Conservation (phyloP, 2,797 vertebrate species). For the Tolypeutes matacus region DNA sequence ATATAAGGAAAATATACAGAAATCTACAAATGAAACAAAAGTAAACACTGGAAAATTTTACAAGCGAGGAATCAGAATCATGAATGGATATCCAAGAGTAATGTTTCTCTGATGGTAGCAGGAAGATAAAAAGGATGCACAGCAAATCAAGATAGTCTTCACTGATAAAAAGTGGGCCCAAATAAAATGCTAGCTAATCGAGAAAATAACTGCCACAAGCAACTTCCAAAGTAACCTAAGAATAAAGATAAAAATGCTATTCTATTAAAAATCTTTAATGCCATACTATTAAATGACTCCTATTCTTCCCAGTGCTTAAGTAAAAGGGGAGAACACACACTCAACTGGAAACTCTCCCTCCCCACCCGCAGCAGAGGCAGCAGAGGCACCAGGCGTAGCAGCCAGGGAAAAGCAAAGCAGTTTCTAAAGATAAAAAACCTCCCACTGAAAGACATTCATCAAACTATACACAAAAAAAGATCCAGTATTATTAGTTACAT, state of each 20-base stretch:
- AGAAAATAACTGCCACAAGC: constrained; percentile 40
- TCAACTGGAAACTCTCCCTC: background rate
- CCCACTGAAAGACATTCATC: background rate
- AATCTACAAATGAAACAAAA: background rate
- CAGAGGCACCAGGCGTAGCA: background rate
- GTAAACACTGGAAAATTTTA: background rate
- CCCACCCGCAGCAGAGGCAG: background rate
- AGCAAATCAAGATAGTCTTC: background rate
- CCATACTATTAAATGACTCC: background rate
- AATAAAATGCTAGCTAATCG: background rate
- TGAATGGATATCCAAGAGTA: background rate
- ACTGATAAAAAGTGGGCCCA: background rate
- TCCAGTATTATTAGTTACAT: constrained; percentile 15
- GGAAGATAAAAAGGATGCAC: background rate
- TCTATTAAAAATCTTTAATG: background rate
- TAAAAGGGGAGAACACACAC: background rate
- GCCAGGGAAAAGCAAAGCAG: background rate
- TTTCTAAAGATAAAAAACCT: constrained; percentile 36
- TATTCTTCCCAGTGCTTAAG: background rate
- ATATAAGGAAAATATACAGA: constrained; percentile 40
- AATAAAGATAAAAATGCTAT: background rate
- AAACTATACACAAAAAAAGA: constrained; percentile 21
- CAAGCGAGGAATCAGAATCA: background rate
- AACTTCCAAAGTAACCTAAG: background rate
- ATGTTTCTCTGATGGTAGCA: background rate